phyloP scores from a whole-genome alignment of 2,113 vertebrate species.

The Oophaga pumilio region DNA sequence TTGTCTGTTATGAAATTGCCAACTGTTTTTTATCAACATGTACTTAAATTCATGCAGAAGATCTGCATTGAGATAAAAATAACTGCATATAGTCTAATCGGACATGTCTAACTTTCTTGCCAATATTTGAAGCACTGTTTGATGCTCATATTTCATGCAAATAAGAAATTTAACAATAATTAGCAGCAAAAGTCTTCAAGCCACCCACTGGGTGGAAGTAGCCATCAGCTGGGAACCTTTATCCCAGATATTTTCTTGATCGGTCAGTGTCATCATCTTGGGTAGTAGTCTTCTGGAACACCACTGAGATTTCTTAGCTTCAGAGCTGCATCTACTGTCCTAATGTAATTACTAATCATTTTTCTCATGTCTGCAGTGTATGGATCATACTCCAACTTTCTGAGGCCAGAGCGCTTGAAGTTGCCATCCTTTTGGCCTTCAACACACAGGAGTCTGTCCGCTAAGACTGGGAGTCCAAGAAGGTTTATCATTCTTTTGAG shows the following conservation, averaged over 20 bases:
- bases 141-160: constrained; percentile 66
- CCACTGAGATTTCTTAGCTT: constrained; percentile 83
- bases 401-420: constrained; percentile 92
- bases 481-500: constrained; percentile 89
- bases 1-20: background rate
- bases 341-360: constrained; percentile 83
- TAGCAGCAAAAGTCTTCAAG: constrained; percentile 58
- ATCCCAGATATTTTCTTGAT: accelerated
- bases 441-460: constrained; percentile 92
- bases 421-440: constrained; percentile 96
- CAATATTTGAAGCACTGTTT: constrained; percentile 50
- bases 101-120: constrained; percentile 8
- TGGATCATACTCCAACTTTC: constrained; percentile 92
- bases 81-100: background rate
- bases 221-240: constrained; percentile 8
- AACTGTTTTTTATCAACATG: constrained; percentile 18
- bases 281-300: constrained; percentile 88
- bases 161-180: constrained; percentile 58
- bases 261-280: constrained; percentile 82
- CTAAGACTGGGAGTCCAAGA: constrained; percentile 78
- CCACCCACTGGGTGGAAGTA: constrained; percentile 70
- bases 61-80: constrained; percentile 35
- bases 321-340: constrained; percentile 81
- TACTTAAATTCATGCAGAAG: constrained; percentile 29
- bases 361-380: constrained; percentile 88